Evolutionary conservation across 2,888 invertebrate species (phyloP), one percentile per base, ranked within the genome.

Genomic region (Exocentrus adspersus): DNA sequence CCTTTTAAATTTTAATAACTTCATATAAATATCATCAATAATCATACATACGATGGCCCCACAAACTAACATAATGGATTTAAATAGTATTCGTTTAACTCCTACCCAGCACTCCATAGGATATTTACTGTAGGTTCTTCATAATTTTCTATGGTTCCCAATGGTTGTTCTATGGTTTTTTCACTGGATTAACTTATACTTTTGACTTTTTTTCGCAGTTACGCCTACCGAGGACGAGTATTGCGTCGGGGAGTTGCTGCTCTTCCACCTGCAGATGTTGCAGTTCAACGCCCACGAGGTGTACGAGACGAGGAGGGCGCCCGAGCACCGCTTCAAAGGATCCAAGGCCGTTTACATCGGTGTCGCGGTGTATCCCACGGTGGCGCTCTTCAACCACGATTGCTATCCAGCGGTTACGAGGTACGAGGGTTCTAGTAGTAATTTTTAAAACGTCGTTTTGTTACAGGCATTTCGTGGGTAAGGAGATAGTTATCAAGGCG

Each of bases 231-330:
- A 86, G 12, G 84, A 86, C 17, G 89, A 90, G 77, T 75, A 87
- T 54, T 81, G 85, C 68, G 84, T 92, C 17, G 89, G 87, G 7
- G 87, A 89, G 54, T 81, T 93, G 16, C 78, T 94, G 6, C 81
- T 93, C 6, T 87, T 87, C 37, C 87, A 92, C 73, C 84, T 94
- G 7, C 91, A 93, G 80, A 85, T 92, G 53, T 81, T 94, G 10
- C 94, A 94, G 78, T 94, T 93, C 80, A 94, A 94, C 78, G 93
- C 93, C 0, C 94, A 94, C 76, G 94, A 94, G 82, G 88, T 94
- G 32, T 90, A 88, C 72, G 92, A 92, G 77, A 90, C 89, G 0
- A 76, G 87, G 5, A 82, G 87, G 1, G 62, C 53, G 3, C 77
- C 81, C 1, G 85, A 87, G 60, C 85, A 86, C 56, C 75, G 78